Evolutionary conservation across 1,140 invertebrate species (phyloP).

Genomic region (Zaprionus vittiger): DNA sequence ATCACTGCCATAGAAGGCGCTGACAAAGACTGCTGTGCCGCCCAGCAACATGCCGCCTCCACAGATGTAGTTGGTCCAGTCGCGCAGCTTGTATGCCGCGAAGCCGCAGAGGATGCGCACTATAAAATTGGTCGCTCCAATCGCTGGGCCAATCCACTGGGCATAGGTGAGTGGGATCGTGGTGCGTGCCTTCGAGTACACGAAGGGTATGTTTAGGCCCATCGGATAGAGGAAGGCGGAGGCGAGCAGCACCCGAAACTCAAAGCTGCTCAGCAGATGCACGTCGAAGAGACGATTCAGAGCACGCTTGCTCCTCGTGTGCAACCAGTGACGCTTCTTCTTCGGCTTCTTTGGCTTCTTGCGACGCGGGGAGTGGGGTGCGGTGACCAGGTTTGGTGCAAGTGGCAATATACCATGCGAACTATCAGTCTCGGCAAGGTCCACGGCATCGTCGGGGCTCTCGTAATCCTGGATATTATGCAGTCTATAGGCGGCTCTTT

Average conservation of each 20-base stretch:
- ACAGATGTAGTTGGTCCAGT: conserved; percentile 60
- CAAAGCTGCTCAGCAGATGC: conserved; percentile 54
- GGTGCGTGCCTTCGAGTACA: conserved; percentile 60
- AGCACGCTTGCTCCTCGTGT: conserved; percentile 30
- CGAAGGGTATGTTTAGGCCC: conserved; percentile 78
- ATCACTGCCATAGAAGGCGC: conserved; percentile 68
- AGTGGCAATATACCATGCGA: not conserved
- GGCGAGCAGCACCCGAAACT: conserved; percentile 62
- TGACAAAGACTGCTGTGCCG: conserved; percentile 51
- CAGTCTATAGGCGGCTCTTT: conserved; percentile 54
- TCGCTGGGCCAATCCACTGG: conserved; percentile 56
- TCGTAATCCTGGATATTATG: conserved; percentile 46
- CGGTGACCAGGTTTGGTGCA: not conserved
- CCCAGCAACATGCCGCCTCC: conserved; percentile 69
- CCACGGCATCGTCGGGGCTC: not conserved
- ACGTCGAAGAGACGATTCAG: conserved; percentile 65
- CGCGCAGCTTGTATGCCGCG: conserved; percentile 54
- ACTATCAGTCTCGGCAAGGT: not conserved
- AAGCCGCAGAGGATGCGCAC: conserved; percentile 61
- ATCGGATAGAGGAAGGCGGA: conserved; percentile 71
- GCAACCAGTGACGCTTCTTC: conserved; percentile 14
- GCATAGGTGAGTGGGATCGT: conserved; percentile 46
- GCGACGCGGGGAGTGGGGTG: not conserved
- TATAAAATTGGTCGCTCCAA: conserved; percentile 62
- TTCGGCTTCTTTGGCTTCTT: not conserved